These are phyloP conservation scores for Chlorodrepanis virens DNA, from an alignment of 2,113 vertebrate species.

Conservation along the genomic window DNA sequence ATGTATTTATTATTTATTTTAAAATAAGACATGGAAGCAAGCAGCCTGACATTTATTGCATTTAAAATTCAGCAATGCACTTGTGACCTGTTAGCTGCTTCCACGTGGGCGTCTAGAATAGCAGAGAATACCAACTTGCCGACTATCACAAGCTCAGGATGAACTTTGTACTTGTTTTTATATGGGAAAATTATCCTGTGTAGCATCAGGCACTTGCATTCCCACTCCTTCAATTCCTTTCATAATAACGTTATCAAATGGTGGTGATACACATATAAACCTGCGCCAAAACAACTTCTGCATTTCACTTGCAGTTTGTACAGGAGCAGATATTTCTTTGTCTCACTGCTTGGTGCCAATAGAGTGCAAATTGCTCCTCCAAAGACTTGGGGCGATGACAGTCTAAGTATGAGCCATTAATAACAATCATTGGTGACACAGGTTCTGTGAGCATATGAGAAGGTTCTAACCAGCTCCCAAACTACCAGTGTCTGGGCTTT, in stretches of 20 bases:
- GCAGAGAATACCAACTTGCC: neutral
- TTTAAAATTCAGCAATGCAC: neutral
- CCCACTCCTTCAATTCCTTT: neutral
- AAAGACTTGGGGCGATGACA: neutral
- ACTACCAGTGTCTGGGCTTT: neutral
- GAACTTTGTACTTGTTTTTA: neutral
- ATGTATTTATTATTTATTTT: neutral
- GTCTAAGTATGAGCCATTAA: neutral
- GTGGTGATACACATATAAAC: rapidly evolving
- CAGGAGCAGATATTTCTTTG: neutral
- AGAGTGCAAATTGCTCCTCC: neutral
- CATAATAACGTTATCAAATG: neutral
- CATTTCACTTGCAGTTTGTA: neutral
- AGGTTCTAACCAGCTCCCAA: neutral
- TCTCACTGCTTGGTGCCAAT: neutral
- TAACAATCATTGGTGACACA: rapidly evolving
- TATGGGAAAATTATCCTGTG: neutral
- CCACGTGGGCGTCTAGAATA: rapidly evolving
- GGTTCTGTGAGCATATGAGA: neutral
- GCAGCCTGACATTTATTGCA: neutral
- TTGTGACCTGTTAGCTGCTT: neutral
- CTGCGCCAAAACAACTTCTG: neutral
- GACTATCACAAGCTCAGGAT: neutral
- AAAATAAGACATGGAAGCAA: neutral
- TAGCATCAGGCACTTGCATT: neutral